Conservation (phyloP, 1,140 invertebrate species). For the Druon quercuslanigerum region DNA sequence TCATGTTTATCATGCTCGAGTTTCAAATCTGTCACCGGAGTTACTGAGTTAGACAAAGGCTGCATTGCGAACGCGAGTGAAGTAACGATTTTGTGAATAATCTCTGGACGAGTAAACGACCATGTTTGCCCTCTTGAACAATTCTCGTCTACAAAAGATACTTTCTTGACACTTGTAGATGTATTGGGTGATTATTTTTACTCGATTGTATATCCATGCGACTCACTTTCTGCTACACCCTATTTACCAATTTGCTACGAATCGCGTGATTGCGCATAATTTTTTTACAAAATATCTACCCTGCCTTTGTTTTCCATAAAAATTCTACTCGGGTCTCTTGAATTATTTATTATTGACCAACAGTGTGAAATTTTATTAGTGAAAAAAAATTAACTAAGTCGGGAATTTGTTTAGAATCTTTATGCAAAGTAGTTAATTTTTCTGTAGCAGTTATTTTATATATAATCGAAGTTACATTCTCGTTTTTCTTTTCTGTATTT, state of each 20-base stretch:
- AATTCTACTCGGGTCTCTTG: not conserved
- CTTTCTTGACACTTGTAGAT: constrained; percentile 31
- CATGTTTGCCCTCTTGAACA: constrained; percentile 27
- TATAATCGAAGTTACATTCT: too few relatives aligned
- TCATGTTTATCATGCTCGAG: not conserved
- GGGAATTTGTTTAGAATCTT: too few relatives aligned
- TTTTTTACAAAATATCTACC: not conserved
- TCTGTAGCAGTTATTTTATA: too few relatives aligned
- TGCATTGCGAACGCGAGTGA: not conserved
- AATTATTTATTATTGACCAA: constrained; percentile 8
- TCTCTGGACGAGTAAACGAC: constrained; percentile 12
- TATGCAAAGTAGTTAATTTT: too few relatives aligned
- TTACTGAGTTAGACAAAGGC: not conserved
- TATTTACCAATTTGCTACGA: constrained; percentile 9
- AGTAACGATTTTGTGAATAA: constrained; percentile 27
- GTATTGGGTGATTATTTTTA: constrained; percentile 31
- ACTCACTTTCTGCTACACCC: not conserved
- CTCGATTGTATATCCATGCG: constrained; percentile 17
- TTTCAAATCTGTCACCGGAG: not conserved
- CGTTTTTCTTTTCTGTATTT: too few relatives aligned
- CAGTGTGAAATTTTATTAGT: not conserved
- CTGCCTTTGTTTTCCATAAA: not conserved
- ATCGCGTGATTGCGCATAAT: not conserved
- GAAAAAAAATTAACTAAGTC: not conserved
- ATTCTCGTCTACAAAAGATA: constrained; percentile 28